These are phyloP conservation scores for Bungarus multicinctus DNA, from an alignment of 2,113 vertebrate genomes.

Conservation along the genomic window DNA sequence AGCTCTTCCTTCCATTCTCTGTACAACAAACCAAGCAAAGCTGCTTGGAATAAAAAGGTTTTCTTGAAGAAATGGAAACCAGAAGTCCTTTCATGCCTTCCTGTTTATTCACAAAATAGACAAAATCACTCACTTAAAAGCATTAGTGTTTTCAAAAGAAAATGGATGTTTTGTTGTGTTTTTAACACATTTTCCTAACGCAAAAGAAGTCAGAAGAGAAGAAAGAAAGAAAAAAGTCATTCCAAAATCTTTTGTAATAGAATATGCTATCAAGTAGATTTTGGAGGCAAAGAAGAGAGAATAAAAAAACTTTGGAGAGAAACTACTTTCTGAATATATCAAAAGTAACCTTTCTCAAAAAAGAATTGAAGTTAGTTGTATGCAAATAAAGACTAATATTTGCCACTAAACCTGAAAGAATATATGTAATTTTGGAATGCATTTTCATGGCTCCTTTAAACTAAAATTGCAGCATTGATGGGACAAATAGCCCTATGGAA, in stretches of 20 bases:
- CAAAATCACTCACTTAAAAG: constrained; percentile 51
- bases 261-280: constrained; percentile 50
- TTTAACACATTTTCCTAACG: constrained; percentile 57
- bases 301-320: constrained; percentile 52
- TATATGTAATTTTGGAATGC: constrained; percentile 46
- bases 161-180: constrained; percentile 44
- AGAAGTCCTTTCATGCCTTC: neutral
- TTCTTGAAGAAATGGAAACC: constrained; percentile 40
- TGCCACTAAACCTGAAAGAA: constrained; percentile 54
- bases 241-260: constrained; percentile 52
- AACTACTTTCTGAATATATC: constrained; percentile 51
- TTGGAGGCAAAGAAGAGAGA: constrained; percentile 53
- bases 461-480: constrained; percentile 41
- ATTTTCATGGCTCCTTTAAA: constrained; percentile 53
- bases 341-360: constrained; percentile 44
- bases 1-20: neutral
- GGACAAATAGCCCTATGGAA: neutral
- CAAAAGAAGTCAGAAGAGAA: constrained; percentile 45
- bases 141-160: constrained; percentile 4
- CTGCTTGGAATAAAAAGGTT: constrained; percentile 8
- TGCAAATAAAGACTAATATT: constrained; percentile 60
- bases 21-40: constrained; percentile 36
- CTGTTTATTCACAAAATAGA: constrained; percentile 47
- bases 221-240: constrained; percentile 46
- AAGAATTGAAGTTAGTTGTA: constrained; percentile 59